Base-by-base conservation (phyloP, 2,888 invertebrate species). In the Tipula lateralis region DNA sequence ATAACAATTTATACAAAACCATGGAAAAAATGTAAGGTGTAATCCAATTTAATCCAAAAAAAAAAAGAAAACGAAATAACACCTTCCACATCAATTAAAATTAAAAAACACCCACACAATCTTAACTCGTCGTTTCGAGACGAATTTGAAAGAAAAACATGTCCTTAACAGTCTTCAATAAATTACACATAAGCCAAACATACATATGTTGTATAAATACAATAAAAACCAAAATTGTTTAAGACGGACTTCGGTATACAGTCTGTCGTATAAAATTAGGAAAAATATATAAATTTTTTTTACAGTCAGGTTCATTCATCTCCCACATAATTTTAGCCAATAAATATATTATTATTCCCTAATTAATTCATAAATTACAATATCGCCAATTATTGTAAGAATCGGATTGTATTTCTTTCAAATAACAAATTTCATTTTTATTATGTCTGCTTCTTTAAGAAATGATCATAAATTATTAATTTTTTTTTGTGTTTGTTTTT, bases 231-330 rank as follows among this genome's bases (percentile, higher is more conserved):
- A n/a, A n/a, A n/a, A n/a, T n/a, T n/a, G n/a, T n/a, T n/a, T n/a
- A n/a, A n/a, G n/a, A n/a, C n/a, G n/a, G n/a, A n/a, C n/a, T n/a
- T n/a, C 4, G 50, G 50, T 66, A 9, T 4, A 16, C 1, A 24
- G 24, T 7, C 66, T 66, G 66, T 66, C 66, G 66, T 3, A 1
- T 9, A 24, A 66, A 66, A 66, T 66, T 66, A 66, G 66, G 66
- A 66, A 16, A n/a, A n/a, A 50, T 5, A 50, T 16, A 50, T 44
- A 44, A n/a, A 44, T 44, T 44, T 6, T 44, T 44, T 66, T n/a
- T n/a, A n/a, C n/a, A n/a, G 66, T 66, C 66, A 66, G 66, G 66
- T 66, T 66, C 66, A 66, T 66, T 66, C 66, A 24, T 66, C 66
- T 66, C 66, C 66, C 66, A 24, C 66, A 66, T 66, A 66, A 66